These are phyloP conservation scores for Cyphomyrus discorhynchus DNA, from an alignment of 2,113 vertebrate species.

Conservation along the genomic window DNA sequence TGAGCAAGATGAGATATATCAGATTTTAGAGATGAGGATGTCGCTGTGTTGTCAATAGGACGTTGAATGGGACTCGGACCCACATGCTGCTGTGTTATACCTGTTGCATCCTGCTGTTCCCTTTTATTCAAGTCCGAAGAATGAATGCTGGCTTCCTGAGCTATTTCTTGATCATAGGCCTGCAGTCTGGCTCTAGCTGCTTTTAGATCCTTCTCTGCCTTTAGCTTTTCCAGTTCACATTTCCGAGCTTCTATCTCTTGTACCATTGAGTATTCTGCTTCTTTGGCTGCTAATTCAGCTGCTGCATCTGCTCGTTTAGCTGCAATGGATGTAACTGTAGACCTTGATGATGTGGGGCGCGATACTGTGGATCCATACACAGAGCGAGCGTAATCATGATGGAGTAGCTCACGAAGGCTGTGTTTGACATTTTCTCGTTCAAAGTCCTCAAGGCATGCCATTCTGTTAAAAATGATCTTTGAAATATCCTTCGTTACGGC, in stretches of 20 bases:
- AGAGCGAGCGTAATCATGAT: neutral
- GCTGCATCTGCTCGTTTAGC: neutral
- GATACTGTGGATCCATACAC: neutral
- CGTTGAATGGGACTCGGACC: neutral
- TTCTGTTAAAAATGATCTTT: neutral
- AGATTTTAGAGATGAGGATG: neutral
- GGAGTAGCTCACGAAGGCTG: neutral
- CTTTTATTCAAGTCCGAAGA: constrained; percentile 1
- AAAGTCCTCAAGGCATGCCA: neutral
- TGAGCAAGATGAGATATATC: neutral
- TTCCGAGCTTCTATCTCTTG: neutral
- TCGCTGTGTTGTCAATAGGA: neutral
- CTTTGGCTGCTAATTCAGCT: neutral
- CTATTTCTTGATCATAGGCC: neutral
- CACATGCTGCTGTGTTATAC: neutral
- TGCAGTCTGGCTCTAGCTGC: neutral
- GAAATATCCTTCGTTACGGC: neutral
- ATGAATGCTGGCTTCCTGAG: constrained; percentile 16
- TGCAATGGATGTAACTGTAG: neutral
- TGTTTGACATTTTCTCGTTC: neutral
- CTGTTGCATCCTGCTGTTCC: neutral
- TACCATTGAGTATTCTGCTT: neutral
- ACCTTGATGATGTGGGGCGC: neutral
- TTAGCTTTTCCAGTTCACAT: neutral
- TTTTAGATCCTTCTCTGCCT: neutral